Conservation (phyloP, 1,140 invertebrate species). For the Atopsyche davidsoni region DNA sequence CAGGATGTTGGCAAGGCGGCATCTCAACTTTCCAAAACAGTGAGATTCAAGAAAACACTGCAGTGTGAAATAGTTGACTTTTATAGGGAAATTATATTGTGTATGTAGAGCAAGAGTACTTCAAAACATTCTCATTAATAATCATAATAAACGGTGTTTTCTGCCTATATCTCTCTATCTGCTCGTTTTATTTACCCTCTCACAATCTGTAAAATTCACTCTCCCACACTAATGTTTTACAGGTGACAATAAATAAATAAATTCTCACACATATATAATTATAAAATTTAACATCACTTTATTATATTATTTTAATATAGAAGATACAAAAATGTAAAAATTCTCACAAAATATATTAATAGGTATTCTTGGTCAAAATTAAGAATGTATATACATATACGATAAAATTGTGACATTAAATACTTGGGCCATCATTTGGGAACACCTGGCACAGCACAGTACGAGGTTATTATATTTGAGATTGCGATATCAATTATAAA, state of each 20-base stretch:
- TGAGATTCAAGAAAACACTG: conserved; percentile 16
- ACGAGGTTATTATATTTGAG: too few relatives aligned
- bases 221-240: too few relatives aligned
- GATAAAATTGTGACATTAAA: too few relatives aligned
- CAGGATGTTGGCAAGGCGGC: not conserved
- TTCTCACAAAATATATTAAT: conserved; percentile 5
- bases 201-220: not conserved
- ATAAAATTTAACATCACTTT: conserved; percentile 10
- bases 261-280: not conserved
- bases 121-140: conserved; percentile 53
- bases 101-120: conserved; percentile 50
- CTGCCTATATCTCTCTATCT: conserved; percentile 36
- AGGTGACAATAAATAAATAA: too few relatives aligned
- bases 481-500: too few relatives aligned
- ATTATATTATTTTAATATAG: conserved; percentile 4
- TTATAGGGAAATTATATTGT: conserved; percentile 36
- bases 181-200: conserved; percentile 23
- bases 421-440: too few relatives aligned
- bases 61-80: conserved; percentile 29
- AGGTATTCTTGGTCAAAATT: too few relatives aligned
- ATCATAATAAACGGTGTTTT: conserved; percentile 52
- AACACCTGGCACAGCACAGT: too few relatives aligned
- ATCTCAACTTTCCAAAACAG: conserved; percentile 3
- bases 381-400: too few relatives aligned
- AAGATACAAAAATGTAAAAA: not conserved